A percentile compares a stretch with the other conserved stretches of the same genome.
Conservation (phyloP, 1,140 invertebrate species). For the Teleopsis dalmanni region DNA sequence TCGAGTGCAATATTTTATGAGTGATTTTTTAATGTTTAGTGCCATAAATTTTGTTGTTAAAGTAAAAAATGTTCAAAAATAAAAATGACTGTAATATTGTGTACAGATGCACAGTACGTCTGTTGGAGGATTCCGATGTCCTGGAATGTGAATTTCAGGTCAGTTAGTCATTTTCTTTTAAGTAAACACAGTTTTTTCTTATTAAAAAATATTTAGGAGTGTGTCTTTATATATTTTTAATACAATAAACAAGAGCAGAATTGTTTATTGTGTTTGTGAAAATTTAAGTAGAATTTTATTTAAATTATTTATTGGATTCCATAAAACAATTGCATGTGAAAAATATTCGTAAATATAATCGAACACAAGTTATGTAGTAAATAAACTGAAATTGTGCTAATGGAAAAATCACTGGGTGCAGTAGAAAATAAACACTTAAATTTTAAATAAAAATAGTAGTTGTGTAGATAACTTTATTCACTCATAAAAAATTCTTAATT, state of each 20-base stretch:
- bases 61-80: constrained; percentile 51
- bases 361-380: too few relatives aligned
- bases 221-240: neutral
- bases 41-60: too few relatives aligned
- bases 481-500: too few relatives aligned
- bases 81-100: constrained; percentile 77
- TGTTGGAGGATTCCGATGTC: constrained; percentile 90
- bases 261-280: neutral
- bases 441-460: too few relatives aligned
- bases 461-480: too few relatives aligned
- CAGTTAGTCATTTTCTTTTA: constrained; percentile 20
- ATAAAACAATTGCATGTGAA: neutral
- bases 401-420: too few relatives aligned
- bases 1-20: too few relatives aligned
- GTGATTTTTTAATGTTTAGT: too few relatives aligned
- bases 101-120: constrained; percentile 87
- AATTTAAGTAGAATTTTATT: neutral
- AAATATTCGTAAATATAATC: neutral
- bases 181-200: neutral
- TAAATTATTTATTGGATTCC: too few relatives aligned
- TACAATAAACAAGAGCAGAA: neutral
- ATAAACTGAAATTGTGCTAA: too few relatives aligned
- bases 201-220: neutral
- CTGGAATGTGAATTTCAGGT: constrained; percentile 95
- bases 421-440: too few relatives aligned